Evolutionary conservation across 2,797 vertebrate genomes (phyloP), one percentile per base, ranked within the genome.

Genomic region (Arnoldichthys spilopterus): DNA sequence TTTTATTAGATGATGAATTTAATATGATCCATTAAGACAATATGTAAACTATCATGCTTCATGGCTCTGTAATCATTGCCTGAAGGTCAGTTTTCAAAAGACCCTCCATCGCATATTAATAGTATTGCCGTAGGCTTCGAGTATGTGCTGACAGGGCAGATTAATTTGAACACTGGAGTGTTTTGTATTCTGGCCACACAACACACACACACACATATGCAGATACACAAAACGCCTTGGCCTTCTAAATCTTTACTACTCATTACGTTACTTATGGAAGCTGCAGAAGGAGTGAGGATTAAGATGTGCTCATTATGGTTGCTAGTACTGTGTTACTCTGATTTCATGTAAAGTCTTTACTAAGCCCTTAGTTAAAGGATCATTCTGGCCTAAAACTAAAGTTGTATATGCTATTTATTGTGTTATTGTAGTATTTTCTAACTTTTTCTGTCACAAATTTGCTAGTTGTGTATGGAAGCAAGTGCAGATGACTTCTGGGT

Each of bases 1-100:
- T 80, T 77, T 80, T 82, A 80, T 80, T 82, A 82, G 71, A 77
- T 79, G 83, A 77, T 75, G 74, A 80, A 82, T 78, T 78, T 82
- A 85, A 82, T 80, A 75, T 8, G 24, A 76, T 75, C 80, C 75
- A 82, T 85, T 82, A 85, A 80, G 62, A 75, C 77, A 76, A 76
- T 80, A 85, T 82, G 79, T 82, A 83, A 80, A 80, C 75, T 58
- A 78, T 82, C 47, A 78, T 72, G 71, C 82, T 79, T 84, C 77
- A 79, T 76, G 70, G 53, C 67, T 80, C 70, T 30, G 66, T 80
- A 85, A 80, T 80, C 81, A 82, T 76, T 82, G 78, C 78, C 78
- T 80, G 72, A 77, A 77, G 77, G 81, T 85, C 81, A 76, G 72
- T 82, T 80, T 78, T 72, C 61, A 71, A 72, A 82, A 85, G 30